Evolutionary conservation across 2,888 invertebrate species (phyloP).

Genomic region (Gisinianus flammeolus): DNA sequence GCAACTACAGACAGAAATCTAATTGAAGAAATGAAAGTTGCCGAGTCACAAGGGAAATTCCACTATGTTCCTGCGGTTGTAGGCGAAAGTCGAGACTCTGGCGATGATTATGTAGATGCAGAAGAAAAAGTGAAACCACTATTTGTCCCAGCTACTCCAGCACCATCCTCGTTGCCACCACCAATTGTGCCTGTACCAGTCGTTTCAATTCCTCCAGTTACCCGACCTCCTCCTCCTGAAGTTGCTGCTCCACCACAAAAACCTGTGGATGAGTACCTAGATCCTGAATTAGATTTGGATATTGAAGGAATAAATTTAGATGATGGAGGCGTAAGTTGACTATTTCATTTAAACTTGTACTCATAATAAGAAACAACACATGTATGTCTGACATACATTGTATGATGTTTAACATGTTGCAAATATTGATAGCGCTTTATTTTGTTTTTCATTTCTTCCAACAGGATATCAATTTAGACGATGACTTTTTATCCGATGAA

Average conservation of each 20-base stretch:
- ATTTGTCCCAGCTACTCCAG: background rate
- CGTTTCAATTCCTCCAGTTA: background rate
- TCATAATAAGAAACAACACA: background rate
- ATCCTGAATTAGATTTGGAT: constrained; percentile 81
- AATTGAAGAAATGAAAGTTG: constrained; percentile 72
- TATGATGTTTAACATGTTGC: background rate
- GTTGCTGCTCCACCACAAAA: constrained; percentile 26
- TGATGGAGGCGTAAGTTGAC: constrained; percentile 70
- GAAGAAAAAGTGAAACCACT: constrained; percentile 20
- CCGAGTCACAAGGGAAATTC: constrained; percentile 67
- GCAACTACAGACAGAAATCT: constrained; percentile 73
- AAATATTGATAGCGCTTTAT: no score
- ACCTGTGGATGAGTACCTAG: constrained; percentile 62
- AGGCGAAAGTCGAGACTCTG: constrained; percentile 38
- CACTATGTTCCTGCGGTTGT: constrained; percentile 60
- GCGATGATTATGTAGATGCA: constrained; percentile 18
- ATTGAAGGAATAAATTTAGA: constrained; percentile 82
- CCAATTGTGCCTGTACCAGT: background rate
- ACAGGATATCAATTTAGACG: constrained; percentile 76
- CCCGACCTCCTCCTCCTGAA: background rate
- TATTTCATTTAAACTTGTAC: background rate
- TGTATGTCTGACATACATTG: no score
- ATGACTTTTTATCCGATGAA: constrained; percentile 72
- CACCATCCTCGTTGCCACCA: background rate
- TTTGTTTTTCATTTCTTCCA: constrained; percentile 60